Conservation (phyloP, 1,140 invertebrate species). For the Penaeus japonicus region DNA sequence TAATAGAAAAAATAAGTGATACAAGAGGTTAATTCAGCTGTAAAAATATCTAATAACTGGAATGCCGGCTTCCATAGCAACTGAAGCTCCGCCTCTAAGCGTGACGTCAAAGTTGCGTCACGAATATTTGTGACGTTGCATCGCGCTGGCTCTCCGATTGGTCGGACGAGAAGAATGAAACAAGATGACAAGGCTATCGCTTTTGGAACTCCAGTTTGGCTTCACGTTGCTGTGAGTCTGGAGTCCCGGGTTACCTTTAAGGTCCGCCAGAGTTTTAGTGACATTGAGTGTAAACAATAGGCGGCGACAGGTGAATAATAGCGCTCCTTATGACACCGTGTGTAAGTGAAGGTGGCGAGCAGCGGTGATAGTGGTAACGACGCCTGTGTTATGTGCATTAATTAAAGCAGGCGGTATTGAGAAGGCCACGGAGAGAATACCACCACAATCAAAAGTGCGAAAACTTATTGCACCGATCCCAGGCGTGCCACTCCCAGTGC, state of each 20-base stretch:
- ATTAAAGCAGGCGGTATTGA: no score
- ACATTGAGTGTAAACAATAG: neutral
- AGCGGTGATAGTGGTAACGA: no score
- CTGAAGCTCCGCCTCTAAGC: neutral
- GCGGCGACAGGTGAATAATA: no score
- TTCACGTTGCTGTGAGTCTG: conserved; percentile 41
- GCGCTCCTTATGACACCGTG: no score
- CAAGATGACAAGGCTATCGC: conserved; percentile 52
- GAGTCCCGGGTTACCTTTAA: conserved; percentile 7
- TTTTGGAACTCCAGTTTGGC: conserved; percentile 48
- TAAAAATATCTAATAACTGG: neutral
- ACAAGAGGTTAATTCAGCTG: neutral
- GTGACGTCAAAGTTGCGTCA: conserved; percentile 32
- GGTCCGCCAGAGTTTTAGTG: neutral
- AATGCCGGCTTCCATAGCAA: neutral
- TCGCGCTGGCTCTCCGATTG: conserved; percentile 10
- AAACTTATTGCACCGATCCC: no score
- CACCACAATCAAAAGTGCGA: no score
- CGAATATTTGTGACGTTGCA: conserved; percentile 24
- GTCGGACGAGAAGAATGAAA: conserved; percentile 47
- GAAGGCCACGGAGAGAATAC: no score
- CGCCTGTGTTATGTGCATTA: no score
- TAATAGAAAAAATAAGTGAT: neutral
- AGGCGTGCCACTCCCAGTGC: no score
- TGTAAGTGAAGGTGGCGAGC: no score